These are phyloP conservation scores for Vicugna pacos DNA, from an alignment of 2,113 vertebrate genomes.

Conservation along the genomic window DNA sequence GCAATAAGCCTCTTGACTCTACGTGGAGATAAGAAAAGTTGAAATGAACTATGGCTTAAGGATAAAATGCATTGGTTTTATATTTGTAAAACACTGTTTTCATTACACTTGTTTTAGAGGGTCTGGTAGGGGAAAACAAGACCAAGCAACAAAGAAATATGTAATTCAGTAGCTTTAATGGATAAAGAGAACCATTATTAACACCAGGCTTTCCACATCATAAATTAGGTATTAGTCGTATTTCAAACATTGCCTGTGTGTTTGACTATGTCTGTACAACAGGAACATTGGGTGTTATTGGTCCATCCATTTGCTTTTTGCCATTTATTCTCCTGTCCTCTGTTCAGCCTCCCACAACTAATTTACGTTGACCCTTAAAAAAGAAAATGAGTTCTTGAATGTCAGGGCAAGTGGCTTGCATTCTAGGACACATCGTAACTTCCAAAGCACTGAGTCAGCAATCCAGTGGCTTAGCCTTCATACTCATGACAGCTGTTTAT, in stretches of 20 bases:
- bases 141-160: not conserved
- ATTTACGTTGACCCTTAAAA: slow-evolving; percentile 15
- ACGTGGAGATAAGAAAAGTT: not conserved
- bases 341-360: not conserved
- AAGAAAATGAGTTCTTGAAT: not conserved
- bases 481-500: slow-evolving; percentile 86
- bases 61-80: not conserved
- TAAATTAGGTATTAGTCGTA: not conserved
- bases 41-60: not conserved
- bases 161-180: not conserved
- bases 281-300: not conserved
- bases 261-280: not conserved
- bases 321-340: not conserved
- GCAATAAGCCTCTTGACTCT: not conserved
- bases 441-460: slow-evolving; percentile 69
- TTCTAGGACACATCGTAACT: not conserved
- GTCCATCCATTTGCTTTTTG: not conserved
- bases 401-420: not conserved
- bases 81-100: not conserved
- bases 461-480: not conserved
- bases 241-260: not conserved
- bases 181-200: not conserved
- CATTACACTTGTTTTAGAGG: not conserved
- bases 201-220: not conserved
- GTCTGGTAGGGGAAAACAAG: not conserved